Evolutionary conservation across 2,888 invertebrate species (phyloP).

Genomic region (Idaea biselata): DNA sequence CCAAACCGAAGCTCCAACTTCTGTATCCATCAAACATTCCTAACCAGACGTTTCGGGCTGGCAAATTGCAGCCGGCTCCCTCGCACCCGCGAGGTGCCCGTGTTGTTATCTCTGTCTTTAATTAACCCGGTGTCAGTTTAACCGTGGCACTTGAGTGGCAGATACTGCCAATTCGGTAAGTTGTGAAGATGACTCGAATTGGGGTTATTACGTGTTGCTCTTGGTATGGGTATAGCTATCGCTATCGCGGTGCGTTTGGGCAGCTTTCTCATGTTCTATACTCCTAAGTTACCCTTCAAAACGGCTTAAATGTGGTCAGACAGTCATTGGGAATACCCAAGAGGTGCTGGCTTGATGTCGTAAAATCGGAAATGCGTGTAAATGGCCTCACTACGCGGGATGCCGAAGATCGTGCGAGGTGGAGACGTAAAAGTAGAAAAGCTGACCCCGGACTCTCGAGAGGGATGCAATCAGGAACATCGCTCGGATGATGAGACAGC

Average conservation of each 20-base stretch:
- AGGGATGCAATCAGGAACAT: too few relatives aligned
- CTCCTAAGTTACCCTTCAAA: too few relatives aligned
- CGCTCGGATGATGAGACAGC: too few relatives aligned
- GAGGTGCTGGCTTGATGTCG: too few relatives aligned
- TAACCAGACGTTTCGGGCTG: neutral
- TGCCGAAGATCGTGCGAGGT: too few relatives aligned
- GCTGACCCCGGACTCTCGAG: too few relatives aligned
- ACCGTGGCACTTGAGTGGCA: slow-evolving; percentile 63
- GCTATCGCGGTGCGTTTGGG: neutral
- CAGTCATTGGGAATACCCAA: too few relatives aligned
- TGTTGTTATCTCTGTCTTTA: slow-evolving; percentile 40
- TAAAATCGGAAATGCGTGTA: too few relatives aligned
- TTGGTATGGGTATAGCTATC: neutral
- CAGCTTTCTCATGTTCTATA: too few relatives aligned
- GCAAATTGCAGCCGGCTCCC: neutral
- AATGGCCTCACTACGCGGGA: too few relatives aligned
- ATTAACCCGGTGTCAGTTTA: slow-evolving; percentile 55
- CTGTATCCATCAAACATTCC: slow-evolving; percentile 4
- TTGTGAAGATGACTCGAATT: slow-evolving; percentile 44
- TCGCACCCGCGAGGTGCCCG: neutral
- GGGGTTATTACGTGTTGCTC: slow-evolving; percentile 23
- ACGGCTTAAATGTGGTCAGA: too few relatives aligned
- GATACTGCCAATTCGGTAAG: slow-evolving; percentile 67
- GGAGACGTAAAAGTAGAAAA: too few relatives aligned
- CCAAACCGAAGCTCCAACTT: neutral